These are phyloP conservation scores for Gyrodactylus salaris DNA, from an alignment of 1,140 invertebrate species.

Conservation along the genomic window DNA sequence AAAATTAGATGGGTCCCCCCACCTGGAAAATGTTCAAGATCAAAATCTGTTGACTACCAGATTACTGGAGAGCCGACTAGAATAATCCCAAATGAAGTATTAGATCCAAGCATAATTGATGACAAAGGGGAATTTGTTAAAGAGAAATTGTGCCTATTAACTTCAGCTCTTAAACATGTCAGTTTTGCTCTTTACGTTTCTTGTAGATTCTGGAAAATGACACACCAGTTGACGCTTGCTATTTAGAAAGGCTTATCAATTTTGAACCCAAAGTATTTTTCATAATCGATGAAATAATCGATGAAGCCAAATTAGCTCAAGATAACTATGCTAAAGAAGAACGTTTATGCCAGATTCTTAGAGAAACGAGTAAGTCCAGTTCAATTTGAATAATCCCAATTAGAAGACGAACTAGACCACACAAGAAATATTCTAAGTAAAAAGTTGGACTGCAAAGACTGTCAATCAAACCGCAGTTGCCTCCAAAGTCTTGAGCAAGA, in stretches of 20 bases:
- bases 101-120: not conserved
- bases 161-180: not conserved
- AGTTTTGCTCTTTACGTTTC: not conserved
- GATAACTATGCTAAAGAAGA: not conserved
- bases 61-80: not conserved
- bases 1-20: not conserved
- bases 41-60: conserved; percentile 1
- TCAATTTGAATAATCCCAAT: too few species aligned
- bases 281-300: not conserved
- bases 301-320: too few species aligned
- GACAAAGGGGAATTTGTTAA: not conserved
- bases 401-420: not conserved
- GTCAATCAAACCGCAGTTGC: not conserved
- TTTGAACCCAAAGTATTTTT: not conserved
- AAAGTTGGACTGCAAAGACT: not conserved
- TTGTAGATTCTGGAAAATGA: not conserved
- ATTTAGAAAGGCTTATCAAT: not conserved
- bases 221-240: not conserved
- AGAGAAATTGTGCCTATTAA: not conserved
- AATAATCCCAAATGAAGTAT: not conserved
- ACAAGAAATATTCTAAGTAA: not conserved
- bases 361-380: not conserved
- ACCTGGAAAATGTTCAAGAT: not conserved
- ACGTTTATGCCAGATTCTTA: not conserved
- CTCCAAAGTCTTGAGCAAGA: not conserved